Evolutionary conservation across 2,797 vertebrate genomes (phyloP).

Genomic region (Eutrigla gurnardus): DNA sequence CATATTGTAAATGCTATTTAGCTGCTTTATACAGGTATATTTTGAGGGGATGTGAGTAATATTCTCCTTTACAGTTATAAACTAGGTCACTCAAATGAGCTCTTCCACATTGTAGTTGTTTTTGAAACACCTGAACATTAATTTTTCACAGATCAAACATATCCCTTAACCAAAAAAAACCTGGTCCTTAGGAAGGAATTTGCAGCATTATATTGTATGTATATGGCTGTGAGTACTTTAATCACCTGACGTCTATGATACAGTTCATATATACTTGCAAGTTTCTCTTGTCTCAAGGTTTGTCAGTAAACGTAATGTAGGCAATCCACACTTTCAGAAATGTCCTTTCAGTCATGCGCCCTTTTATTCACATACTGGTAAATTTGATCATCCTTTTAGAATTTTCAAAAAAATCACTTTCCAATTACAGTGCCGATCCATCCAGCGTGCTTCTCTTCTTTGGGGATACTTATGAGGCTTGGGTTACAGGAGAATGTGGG

Average conservation of each 20-base stretch:
- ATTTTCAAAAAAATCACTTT: slow-evolving; percentile 35
- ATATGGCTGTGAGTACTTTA: slow-evolving; percentile 43
- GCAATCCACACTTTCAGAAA: slow-evolving; percentile 20
- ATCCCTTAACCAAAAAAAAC: slow-evolving; percentile 43
- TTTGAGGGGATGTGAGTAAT: slow-evolving; percentile 47
- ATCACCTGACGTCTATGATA: slow-evolving; percentile 39
- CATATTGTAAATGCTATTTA: slow-evolving; percentile 75
- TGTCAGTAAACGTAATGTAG: slow-evolving; percentile 39
- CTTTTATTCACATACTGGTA: slow-evolving; percentile 52
- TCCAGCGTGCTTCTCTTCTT: slow-evolving; percentile 62
- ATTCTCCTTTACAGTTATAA: slow-evolving; percentile 56
- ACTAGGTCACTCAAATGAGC: slow-evolving; percentile 67
- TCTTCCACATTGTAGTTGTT: slow-evolving; percentile 59
- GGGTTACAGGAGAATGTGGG: slow-evolving; percentile 54
- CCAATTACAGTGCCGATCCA: slow-evolving; percentile 64
- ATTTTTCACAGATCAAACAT: slow-evolving; percentile 45
- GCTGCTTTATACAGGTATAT: slow-evolving; percentile 69
- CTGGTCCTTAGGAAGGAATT: slow-evolving; percentile 22
- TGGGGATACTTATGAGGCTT: slow-evolving; percentile 50
- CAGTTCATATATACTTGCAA: slow-evolving; percentile 35
- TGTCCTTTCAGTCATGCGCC: slow-evolving; percentile 11
- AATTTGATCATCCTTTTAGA: slow-evolving; percentile 35
- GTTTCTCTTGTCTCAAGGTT: slow-evolving; percentile 40
- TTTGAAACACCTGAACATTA: slow-evolving; percentile 46
- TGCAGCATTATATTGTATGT: slow-evolving; percentile 28